Percentiles rank a stretch among this genome's conserved stretches.
Evolutionary conservation across 2,888 invertebrate genomes (phyloP).

Genomic region (Helobdella robusta): DNA sequence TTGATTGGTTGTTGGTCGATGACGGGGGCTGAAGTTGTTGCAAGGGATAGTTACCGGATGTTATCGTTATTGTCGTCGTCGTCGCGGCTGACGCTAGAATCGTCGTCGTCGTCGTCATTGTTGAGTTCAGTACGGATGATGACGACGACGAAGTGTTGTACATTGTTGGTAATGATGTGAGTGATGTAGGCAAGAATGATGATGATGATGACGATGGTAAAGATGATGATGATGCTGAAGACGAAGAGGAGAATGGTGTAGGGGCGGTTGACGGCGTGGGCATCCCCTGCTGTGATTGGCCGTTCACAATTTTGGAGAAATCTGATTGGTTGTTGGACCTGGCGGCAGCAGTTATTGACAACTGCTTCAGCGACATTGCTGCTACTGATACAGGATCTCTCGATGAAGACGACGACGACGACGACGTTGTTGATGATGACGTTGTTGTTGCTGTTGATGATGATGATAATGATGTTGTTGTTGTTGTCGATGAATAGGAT

Average conservation of each 20-base stretch:
- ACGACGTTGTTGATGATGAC: neutral
- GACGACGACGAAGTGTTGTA: too few relatives aligned
- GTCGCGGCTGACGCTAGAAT: too few relatives aligned
- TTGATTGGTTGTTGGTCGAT: neutral
- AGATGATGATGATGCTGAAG: too few relatives aligned
- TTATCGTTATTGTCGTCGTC: constrained; percentile 8
- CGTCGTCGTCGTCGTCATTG: neutral
- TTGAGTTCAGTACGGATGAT: too few relatives aligned
- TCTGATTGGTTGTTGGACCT: neutral
- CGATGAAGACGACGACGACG: neutral
- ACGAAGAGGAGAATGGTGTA: too few relatives aligned
- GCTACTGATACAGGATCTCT: too few relatives aligned
- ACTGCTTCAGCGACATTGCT: constrained; percentile 15
- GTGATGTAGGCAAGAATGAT: too few relatives aligned
- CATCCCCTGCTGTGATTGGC: too few relatives aligned
- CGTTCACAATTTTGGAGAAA: too few relatives aligned
- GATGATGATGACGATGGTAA: too few relatives aligned
- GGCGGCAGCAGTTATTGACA: constrained; percentile 9
- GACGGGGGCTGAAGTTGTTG: constrained; percentile 1
- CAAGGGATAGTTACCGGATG: neutral
- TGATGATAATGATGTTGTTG: neutral
- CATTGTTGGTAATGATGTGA: too few relatives aligned
- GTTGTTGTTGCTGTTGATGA: neutral
- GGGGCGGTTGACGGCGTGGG: too few relatives aligned
- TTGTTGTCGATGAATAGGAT: neutral